A percentile compares a stretch with the other conserved stretches of the same genome.
These are phyloP conservation scores for Epizoanthus fatuus DNA, from an alignment of 92 coral and sea anemone species.

Conservation along the genomic window DNA sequence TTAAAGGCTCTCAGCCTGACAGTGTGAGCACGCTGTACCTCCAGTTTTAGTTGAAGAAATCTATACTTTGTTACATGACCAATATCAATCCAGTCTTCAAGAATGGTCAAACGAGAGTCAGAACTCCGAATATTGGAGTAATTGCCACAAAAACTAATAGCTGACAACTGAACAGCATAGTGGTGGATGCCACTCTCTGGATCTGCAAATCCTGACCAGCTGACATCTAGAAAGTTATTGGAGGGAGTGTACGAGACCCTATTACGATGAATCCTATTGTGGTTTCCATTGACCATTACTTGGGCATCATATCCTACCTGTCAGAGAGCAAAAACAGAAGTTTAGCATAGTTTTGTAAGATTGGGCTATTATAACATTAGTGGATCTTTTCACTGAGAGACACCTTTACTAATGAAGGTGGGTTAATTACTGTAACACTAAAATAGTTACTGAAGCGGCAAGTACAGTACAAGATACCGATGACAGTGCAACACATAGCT, in stretches of 20 bases:
- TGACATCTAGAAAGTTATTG: background rate
- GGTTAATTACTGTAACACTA: too few species aligned
- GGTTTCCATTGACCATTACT: background rate
- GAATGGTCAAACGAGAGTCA: background rate
- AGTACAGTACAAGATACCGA: too few species aligned
- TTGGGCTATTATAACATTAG: too few species aligned
- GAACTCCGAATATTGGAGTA: background rate
- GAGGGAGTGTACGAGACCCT: background rate
- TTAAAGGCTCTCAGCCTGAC: background rate
- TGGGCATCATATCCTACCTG: background rate
- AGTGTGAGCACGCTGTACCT: background rate
- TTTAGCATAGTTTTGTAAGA: too few species aligned
- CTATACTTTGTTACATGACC: background rate
- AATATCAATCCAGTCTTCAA: background rate
- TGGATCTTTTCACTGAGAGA: too few species aligned
- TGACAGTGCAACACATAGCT: too few species aligned
- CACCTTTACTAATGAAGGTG: too few species aligned
- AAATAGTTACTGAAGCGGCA: too few species aligned
- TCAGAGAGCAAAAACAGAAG: too few species aligned
- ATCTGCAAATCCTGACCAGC: conserved; percentile 5
- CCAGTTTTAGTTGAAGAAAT: background rate
- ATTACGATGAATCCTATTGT: background rate
- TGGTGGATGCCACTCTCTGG: background rate
- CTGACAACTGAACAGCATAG: background rate
- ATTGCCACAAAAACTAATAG: background rate